Evolutionary conservation across 2,888 invertebrate genomes (phyloP).

Genomic region (Eumacrocentrus americanus): DNA sequence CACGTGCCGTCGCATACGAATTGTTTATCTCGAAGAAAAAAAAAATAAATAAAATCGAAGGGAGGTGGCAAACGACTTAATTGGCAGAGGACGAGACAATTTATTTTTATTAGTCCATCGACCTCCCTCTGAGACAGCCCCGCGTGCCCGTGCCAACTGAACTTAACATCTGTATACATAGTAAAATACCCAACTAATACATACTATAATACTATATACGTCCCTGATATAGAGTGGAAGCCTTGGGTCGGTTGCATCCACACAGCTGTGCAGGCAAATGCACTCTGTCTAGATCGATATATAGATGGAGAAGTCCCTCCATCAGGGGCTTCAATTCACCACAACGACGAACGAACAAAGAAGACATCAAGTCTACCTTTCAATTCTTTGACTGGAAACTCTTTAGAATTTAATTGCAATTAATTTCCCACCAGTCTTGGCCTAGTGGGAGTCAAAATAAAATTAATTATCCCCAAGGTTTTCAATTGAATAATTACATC

Average conservation of each 20-base stretch:
- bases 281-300: conserved; percentile 2
- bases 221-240: no score
- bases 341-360: no score
- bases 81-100: conserved; percentile 43
- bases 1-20: conserved; percentile 19
- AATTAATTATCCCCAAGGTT: conserved; percentile 4
- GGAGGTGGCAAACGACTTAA: conserved; percentile 40
- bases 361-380: no score
- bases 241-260: no score
- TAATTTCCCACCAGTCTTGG: not conserved
- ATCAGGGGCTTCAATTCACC: conserved; percentile 11
- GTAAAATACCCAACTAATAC: no score
- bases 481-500: conserved; percentile 10
- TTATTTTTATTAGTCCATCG: conserved; percentile 46
- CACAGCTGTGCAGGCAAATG: not conserved
- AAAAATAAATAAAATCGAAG: not conserved
- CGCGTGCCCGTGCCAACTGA: not conserved
- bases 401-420: conserved; percentile 4
- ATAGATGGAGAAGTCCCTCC: conserved; percentile 8
- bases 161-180: not conserved
- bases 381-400: no score
- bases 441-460: not conserved
- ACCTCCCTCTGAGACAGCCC: conserved; percentile 8
- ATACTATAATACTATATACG: not conserved
- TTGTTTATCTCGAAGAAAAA: conserved; percentile 2